phyloP scores from a whole-genome alignment of 2,888 invertebrate genomes.

The Lepidochrysops patricia region DNA sequence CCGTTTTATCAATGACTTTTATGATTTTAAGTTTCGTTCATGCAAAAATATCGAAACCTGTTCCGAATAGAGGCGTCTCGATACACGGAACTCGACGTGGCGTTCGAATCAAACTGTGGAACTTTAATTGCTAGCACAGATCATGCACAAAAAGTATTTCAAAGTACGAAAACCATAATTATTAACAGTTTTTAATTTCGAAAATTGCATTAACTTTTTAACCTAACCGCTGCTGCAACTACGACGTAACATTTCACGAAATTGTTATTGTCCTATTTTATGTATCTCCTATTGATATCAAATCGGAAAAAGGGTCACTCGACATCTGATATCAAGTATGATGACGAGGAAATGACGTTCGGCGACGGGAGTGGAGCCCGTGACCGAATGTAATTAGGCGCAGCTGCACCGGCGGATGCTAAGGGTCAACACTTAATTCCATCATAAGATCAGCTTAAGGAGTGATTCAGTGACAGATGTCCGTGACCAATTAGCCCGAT shows the following conservation, averaged over 20 bases:
- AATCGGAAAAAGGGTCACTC: slow-evolving; percentile 12
- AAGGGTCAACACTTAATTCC: slow-evolving; percentile 65
- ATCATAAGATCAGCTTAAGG: slow-evolving; percentile 61
- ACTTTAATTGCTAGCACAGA: slow-evolving; percentile 8
- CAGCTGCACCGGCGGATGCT: slow-evolving; percentile 66
- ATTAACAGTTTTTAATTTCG: neutral
- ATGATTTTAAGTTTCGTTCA: slow-evolving; percentile 37
- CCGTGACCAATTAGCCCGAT: slow-evolving; percentile 54
- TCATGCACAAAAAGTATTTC: neutral
- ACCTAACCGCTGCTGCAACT: slow-evolving; percentile 12
- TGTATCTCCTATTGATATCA: slow-evolving; percentile 11
- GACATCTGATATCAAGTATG: slow-evolving; percentile 23
- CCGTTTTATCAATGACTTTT: slow-evolving; percentile 55
- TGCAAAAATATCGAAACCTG: slow-evolving; percentile 49
- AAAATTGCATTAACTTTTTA: neutral
- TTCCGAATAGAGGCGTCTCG: slow-evolving; percentile 24
- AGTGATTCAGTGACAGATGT: slow-evolving; percentile 73
- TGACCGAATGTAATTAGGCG: slow-evolving; percentile 52
- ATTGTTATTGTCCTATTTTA: slow-evolving; percentile 14
- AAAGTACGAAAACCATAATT: neutral
- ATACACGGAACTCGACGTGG: slow-evolving; percentile 17
- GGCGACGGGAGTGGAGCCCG: slow-evolving; percentile 26
- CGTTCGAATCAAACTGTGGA: slow-evolving; percentile 20
- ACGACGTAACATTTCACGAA: slow-evolving; percentile 14
- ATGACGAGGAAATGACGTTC: slow-evolving; percentile 18